Evolutionary conservation across 2,113 vertebrate species (phyloP).

Genomic region (Sylvicapra grimmia): DNA sequence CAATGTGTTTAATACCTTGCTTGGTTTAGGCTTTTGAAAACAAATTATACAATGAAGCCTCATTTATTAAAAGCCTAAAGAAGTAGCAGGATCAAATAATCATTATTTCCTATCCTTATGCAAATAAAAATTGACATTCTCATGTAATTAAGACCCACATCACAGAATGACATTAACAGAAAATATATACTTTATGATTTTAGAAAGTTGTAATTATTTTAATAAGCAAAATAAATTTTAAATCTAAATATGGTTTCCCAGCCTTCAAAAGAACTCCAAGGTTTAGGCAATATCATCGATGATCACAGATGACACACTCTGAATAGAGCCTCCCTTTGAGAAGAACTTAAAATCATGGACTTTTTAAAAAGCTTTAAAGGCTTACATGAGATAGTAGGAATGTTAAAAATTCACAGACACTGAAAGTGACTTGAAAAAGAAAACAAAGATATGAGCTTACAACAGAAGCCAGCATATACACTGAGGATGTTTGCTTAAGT

Average conservation of each 20-base stretch:
- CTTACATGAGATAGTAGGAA: background rate
- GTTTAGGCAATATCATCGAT: background rate
- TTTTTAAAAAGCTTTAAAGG: background rate
- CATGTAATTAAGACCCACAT: background rate
- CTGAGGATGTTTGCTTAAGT: background rate
- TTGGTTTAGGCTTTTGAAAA: slow-evolving; percentile 8
- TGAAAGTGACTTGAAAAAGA: background rate
- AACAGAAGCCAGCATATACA: background rate
- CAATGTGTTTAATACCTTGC: background rate
- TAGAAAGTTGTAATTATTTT: slow-evolving; percentile 40
- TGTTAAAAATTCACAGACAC: background rate
- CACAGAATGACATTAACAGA: background rate
- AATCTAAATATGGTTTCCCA: background rate
- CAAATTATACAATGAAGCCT: background rate
- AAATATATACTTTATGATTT: slow-evolving; percentile 24
- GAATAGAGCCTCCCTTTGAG: background rate
- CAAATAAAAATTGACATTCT: background rate
- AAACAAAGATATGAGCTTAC: background rate
- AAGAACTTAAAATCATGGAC: slow-evolving; percentile 6
- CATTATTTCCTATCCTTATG: background rate
- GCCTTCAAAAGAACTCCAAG: background rate
- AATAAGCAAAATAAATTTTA: background rate
- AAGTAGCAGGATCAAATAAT: background rate
- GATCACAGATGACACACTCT: background rate
- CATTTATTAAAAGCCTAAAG: background rate